phyloP scores from a whole-genome alignment of 2,113 vertebrate species.

The Elephantulus edwardii region DNA sequence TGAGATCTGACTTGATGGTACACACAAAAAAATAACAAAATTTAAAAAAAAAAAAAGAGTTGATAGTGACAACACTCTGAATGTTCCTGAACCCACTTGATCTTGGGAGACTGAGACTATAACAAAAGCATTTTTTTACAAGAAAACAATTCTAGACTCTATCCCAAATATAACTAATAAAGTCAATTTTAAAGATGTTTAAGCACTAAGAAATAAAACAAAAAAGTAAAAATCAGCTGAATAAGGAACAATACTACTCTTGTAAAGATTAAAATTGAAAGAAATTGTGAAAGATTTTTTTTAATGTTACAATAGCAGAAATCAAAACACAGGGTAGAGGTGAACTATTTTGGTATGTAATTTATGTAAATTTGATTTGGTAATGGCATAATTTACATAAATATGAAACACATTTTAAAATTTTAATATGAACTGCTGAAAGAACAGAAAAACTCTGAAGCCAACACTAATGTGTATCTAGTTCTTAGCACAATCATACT shows the following conservation, averaged over 20 bases:
- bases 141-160: background rate
- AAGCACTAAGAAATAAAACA: too few species aligned
- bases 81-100: too few species aligned
- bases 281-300: background rate
- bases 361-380: background rate
- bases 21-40: too few species aligned
- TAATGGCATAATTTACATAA: background rate
- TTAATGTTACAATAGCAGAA: background rate
- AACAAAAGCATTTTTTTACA: background rate
- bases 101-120: too few species aligned
- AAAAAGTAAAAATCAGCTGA: too few species aligned
- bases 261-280: too few species aligned
- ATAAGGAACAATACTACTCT: too few species aligned
- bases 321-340: background rate
- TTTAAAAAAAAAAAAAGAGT: too few species aligned
- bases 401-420: background rate
- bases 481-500: background rate
- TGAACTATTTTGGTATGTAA: background rate
- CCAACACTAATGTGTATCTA: background rate
- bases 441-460: background rate
- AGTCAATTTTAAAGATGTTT: too few species aligned
- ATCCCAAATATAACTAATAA: background rate
- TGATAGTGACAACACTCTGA: too few species aligned
- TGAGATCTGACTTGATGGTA: too few species aligned
- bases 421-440: background rate